Conservation (phyloP, 2,888 invertebrate genomes). For the Halocaridina rubra region DNA sequence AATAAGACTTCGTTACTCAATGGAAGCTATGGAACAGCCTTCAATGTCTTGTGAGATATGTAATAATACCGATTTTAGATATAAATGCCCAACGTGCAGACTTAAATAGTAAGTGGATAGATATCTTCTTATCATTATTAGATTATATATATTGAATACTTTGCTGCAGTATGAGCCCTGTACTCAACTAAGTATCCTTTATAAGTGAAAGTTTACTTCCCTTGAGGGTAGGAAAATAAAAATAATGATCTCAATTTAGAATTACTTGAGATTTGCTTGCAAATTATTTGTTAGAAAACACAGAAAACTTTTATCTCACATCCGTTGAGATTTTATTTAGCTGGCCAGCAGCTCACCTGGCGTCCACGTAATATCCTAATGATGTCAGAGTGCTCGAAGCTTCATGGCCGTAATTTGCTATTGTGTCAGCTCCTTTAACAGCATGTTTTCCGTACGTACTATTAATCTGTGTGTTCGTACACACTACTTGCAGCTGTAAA, state of each 20-base stretch:
- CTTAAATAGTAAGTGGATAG: constrained; percentile 5
- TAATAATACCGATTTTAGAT: background rate
- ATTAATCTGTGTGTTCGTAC: too few species aligned
- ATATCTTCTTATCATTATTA: background rate
- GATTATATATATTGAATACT: background rate
- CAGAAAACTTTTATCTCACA: background rate
- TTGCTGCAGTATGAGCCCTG: background rate
- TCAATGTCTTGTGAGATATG: constrained; percentile 37
- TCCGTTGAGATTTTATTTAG: background rate
- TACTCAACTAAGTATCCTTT: background rate
- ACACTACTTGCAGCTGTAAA: too few species aligned
- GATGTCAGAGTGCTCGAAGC: too few species aligned
- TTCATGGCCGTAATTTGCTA: too few species aligned
- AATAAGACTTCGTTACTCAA: too few species aligned
- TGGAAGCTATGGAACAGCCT: too few species aligned
- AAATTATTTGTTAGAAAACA: background rate
- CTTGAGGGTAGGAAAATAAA: background rate
- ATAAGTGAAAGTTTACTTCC: background rate
- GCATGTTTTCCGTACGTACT: too few species aligned
- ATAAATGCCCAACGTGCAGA: constrained; percentile 36
- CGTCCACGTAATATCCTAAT: too few species aligned
- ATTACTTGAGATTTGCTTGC: background rate
- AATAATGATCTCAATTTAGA: background rate
- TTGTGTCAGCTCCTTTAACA: too few species aligned
- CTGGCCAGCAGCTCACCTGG: too few species aligned